Evolutionary conservation across 2,113 vertebrate genomes (phyloP).

Genomic region (Hoplias malabaricus): DNA sequence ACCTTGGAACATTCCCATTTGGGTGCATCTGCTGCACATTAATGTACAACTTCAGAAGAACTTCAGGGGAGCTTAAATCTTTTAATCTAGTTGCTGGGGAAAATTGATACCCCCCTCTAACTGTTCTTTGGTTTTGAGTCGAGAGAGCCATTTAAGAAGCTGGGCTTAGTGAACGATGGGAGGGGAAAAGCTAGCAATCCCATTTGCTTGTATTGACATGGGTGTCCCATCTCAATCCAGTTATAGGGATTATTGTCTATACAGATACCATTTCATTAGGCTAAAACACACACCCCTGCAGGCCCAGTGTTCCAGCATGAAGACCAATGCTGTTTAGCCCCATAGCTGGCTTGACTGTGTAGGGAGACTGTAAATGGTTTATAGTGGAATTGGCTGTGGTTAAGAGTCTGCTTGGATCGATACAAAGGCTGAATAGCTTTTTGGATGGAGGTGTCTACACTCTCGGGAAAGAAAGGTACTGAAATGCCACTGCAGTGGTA

Average conservation of each 20-base stretch:
- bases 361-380: conserved; percentile 71
- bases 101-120: conserved; percentile 61
- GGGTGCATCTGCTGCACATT: conserved; percentile 60
- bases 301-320: conserved; percentile 54
- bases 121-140: conserved; percentile 35
- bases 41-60: conserved; percentile 65
- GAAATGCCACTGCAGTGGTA: too few relatives aligned
- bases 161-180: conserved; percentile 9
- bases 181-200: conserved; percentile 64
- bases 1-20: conserved; percentile 61
- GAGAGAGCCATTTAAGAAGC: conserved; percentile 51
- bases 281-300: conserved; percentile 69
- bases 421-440: conserved; percentile 54
- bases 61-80: conserved; percentile 62
- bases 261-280: conserved; percentile 81
- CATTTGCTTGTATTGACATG: conserved; percentile 80
- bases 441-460: conserved; percentile 10
- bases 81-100: conserved; percentile 63
- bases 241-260: conserved; percentile 80
- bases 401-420: conserved; percentile 66
- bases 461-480: too few relatives aligned
- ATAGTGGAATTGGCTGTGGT: conserved; percentile 69
- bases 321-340: conserved; percentile 70
- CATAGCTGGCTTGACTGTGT: conserved; percentile 65
- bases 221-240: conserved; percentile 75